Percentiles rank a stretch among this genome's conserved stretches.
Evolutionary conservation across 2,113 vertebrate species (phyloP).

Genomic region (Rynchops niger): DNA sequence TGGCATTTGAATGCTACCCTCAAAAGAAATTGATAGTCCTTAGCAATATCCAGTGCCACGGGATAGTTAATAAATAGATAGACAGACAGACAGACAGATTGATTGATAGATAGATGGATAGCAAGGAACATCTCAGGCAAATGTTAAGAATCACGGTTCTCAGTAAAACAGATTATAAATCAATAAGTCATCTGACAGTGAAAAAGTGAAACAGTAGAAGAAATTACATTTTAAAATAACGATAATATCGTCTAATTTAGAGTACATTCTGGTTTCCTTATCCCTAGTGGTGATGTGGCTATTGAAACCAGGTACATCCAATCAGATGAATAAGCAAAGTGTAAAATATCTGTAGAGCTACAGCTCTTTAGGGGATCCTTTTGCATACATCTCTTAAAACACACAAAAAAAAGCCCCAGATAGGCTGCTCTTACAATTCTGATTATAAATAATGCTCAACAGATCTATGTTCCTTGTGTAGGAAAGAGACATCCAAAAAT

Average conservation of each 20-base stretch:
- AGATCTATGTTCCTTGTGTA: not conserved
- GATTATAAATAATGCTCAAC: not conserved
- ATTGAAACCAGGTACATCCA: not conserved
- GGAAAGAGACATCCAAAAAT: not conserved
- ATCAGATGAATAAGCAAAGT: not conserved
- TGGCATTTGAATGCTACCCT: not conserved
- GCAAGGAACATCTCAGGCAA: not conserved
- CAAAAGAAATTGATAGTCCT: not conserved
- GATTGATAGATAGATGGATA: no score
- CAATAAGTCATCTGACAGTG: not conserved
- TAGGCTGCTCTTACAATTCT: not conserved
- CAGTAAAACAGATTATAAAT: not conserved
- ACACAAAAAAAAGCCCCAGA: not conserved
- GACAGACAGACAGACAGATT: not conserved
- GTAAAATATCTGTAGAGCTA: not conserved
- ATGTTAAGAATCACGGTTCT: not conserved
- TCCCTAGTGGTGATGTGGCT: not conserved
- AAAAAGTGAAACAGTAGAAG: not conserved
- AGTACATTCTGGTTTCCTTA: not conserved
- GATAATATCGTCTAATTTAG: not conserved
- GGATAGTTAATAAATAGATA: not conserved
- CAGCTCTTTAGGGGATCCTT: not conserved
- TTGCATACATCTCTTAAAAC: not conserved
- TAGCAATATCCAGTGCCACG: not conserved
- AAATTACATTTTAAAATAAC: not conserved